Evolutionary conservation across 2,113 vertebrate genomes (phyloP), one percentile per base, ranked within the genome.

Genomic region (Eulacestoma nigropectus): DNA sequence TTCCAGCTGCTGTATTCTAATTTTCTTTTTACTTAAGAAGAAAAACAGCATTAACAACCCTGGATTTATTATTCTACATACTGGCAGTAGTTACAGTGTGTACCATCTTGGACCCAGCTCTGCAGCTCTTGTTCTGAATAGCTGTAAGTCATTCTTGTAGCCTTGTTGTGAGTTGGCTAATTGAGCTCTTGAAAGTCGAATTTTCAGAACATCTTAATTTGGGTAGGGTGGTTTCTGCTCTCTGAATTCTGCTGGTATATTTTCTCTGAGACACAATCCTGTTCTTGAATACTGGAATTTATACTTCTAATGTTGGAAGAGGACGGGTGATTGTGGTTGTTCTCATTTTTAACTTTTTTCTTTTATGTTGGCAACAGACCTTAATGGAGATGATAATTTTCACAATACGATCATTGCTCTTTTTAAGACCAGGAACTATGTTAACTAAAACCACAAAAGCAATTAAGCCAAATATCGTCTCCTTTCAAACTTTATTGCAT

Each of bases 21-120:
- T 90, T 95, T 97, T 84, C 75, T 74, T 94, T 73, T 90, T 78
- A 32, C 64, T 86, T 72, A 70, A 75, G 16, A 87, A 65, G 37
- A 65, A 78, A 77, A 91, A 55, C 19, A 67, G 8, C 49, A 59
- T 85, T 65, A 84, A 47, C 35, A 88, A 33, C 39, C 39, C 16
- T 68, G 52, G 18, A 30, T 92, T 72, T 95, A 62, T 83, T 90
- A 19, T 89, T 89, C 47, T 82, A 12, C 46, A 10, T 42, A 13
- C 13, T 82, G 69, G 6, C 56, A 47, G 6, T 44, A 35, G 80
- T 67, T 82, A 39, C 7, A 26, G 13, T 67, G 25, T 87, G 22
- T 91, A 39, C 77, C 16, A 18, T 78, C 52, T 57, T 70, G 39
- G 32, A 41, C 59, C 30, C 59, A 75, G 15, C n/a, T 84, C 78